phyloP scores from a whole-genome alignment of 2,888 invertebrate species.

The Bibio marci region DNA sequence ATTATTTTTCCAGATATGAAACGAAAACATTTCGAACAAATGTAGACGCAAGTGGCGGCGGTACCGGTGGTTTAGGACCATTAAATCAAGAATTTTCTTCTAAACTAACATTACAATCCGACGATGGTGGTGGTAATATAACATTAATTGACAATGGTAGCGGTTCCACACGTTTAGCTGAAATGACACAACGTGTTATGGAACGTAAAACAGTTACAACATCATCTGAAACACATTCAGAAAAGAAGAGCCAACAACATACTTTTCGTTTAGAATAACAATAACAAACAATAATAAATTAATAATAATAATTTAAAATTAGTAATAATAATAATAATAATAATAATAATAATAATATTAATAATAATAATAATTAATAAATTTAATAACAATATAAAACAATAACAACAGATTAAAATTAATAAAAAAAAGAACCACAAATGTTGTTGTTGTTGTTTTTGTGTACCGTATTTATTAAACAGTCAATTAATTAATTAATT shows the following conservation, averaged over 20 bases:
- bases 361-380: too few species aligned
- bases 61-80: slow-evolving; percentile 18
- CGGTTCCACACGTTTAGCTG: slow-evolving; percentile 25
- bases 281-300: too few species aligned
- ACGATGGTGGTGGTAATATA: slow-evolving; percentile 21
- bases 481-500: too few species aligned
- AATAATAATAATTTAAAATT: too few species aligned
- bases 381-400: too few species aligned
- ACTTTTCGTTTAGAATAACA: slow-evolving; percentile 29
- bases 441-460: too few species aligned
- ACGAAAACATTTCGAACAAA: slow-evolving; percentile 18
- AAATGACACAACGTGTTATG: slow-evolving; percentile 29
- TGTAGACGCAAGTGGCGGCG: background rate
- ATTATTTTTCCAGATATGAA: slow-evolving; percentile 26
- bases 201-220: slow-evolving; percentile 28
- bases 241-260: slow-evolving; percentile 27
- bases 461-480: too few species aligned
- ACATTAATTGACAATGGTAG: slow-evolving; percentile 19
- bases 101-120: slow-evolving; percentile 23
- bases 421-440: too few species aligned
- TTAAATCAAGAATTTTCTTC: slow-evolving; percentile 23
- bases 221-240: slow-evolving; percentile 26
- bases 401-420: too few species aligned
- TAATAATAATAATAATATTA: too few species aligned
- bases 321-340: too few species aligned